Evolutionary conservation across 2,797 vertebrate genomes (phyloP).

Genomic region (Florisuga fusca): DNA sequence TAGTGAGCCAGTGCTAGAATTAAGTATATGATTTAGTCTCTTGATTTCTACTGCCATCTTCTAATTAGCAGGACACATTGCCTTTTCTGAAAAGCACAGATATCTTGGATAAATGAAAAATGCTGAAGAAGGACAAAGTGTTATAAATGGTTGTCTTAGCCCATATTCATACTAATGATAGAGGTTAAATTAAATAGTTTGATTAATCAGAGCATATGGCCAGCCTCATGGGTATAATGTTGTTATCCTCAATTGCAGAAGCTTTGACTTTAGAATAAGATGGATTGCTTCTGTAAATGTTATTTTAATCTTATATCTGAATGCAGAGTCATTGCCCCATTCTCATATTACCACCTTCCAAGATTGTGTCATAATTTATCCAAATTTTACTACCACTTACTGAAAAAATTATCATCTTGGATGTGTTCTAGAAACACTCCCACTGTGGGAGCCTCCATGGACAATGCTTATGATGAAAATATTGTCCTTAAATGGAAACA

Average conservation of each 20-base stretch:
- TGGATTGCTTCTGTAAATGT: conserved; percentile 42
- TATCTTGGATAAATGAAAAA: conserved; percentile 16
- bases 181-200: conserved; percentile 67
- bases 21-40: not conserved
- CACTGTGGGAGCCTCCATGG: not conserved
- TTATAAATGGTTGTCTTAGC: conserved; percentile 52
- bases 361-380: conserved; percentile 36
- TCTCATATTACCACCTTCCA: conserved; percentile 41
- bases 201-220: conserved; percentile 67
- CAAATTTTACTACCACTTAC: conserved; percentile 47
- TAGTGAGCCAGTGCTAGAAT: not conserved
- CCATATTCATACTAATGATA: conserved; percentile 36
- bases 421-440: conserved; percentile 16
- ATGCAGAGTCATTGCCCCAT: conserved; percentile 45
- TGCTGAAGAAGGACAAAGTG: conserved; percentile 21
- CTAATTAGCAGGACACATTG: conserved; percentile 16
- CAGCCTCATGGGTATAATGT: conserved; percentile 46
- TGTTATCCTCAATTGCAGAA: conserved; percentile 52
- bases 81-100: conserved; percentile 2
- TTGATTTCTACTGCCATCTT: not conserved
- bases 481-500: conserved; percentile 7
- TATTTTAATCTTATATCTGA: conserved; percentile 64
- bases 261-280: conserved; percentile 64
- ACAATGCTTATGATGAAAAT: not conserved
- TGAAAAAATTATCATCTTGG: conserved; percentile 17